Base-by-base conservation (phyloP, 1,140 invertebrate species). In the Gonatopus flavifemur region DNA sequence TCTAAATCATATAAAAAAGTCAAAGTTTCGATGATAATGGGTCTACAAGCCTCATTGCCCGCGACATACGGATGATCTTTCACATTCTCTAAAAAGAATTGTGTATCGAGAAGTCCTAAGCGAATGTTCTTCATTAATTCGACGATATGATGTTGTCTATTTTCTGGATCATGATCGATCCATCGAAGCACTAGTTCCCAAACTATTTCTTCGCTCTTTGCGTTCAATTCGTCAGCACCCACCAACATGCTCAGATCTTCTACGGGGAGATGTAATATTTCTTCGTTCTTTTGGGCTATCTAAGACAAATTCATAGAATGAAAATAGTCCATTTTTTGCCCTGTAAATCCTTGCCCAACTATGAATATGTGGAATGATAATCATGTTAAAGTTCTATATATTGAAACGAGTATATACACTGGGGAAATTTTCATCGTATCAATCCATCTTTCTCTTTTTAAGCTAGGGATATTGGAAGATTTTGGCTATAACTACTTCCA, bases 101-200 rank as follows among this genome's bases (percentile, higher is more conserved):
- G 85, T 0, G 90, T 92, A 43, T 93, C 88, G 59, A 96, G 79
- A 1, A 96, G 77, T 4, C 93, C 93, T 2, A 95, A 80, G 15
- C 93, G 82, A 52, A 93, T 88, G 44, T 87, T 87, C 30, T 84
- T 83, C 82, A 96, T 87, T 1, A 96, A 72, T 22, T 84, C 80
- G 0, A 87, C 83, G 5, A 92, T 86, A 55, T 88, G 74, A 20
- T 77, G 62, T 66, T 84, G 85, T 7, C 89, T 80, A 4, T 66
- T 69, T n/a, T 83, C 77, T 0, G 83, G 80, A 61, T 89, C 83
- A 33, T 82, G 58, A 35, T 86, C 77, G 18, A 88, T 83, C 86
- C 86, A 88, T 13, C 78, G 74, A 3, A 88, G 41, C 0, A 84
- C 78, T 8, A 81, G 66, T 52, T 86, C 84, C 86, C 86, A 88